Conservation (phyloP, 2,113 vertebrate species). For the Phaethornis superciliosus region DNA sequence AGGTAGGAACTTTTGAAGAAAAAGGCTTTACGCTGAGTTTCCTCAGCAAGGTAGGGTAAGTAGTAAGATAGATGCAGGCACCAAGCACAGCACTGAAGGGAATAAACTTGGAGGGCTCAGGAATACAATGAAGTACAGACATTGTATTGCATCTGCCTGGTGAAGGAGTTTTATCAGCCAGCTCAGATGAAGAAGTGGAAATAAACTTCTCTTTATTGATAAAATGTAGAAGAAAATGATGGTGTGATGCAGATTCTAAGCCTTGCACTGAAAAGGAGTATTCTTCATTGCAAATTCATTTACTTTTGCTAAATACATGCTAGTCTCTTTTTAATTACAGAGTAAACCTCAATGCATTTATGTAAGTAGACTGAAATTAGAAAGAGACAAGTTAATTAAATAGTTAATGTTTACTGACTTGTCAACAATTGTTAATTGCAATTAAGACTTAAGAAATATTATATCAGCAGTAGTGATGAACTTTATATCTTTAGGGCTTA, state of each 20-base stretch:
- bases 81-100: accelerated
- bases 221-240: background rate
- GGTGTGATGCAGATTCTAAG: background rate
- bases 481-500: background rate
- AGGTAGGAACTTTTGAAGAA: background rate
- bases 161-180: background rate
- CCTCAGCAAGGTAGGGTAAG: background rate
- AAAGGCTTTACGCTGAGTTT: background rate
- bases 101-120: background rate
- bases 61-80: background rate
- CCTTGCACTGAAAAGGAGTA: background rate
- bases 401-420: background rate
- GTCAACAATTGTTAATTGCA: conserved; percentile 27
- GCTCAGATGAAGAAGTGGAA: background rate
- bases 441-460: conserved; percentile 6
- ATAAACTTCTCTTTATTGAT: background rate
- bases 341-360: background rate
- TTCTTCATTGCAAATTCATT: background rate
- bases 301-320: background rate
- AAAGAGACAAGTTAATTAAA: conserved; percentile 18
- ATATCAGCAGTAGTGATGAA: background rate
- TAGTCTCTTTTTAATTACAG: background rate
- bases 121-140: background rate
- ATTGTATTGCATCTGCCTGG: background rate
- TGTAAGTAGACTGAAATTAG: background rate